phyloP scores from a whole-genome alignment of 2,797 vertebrate species.

The Notolabrus celidotus region DNA sequence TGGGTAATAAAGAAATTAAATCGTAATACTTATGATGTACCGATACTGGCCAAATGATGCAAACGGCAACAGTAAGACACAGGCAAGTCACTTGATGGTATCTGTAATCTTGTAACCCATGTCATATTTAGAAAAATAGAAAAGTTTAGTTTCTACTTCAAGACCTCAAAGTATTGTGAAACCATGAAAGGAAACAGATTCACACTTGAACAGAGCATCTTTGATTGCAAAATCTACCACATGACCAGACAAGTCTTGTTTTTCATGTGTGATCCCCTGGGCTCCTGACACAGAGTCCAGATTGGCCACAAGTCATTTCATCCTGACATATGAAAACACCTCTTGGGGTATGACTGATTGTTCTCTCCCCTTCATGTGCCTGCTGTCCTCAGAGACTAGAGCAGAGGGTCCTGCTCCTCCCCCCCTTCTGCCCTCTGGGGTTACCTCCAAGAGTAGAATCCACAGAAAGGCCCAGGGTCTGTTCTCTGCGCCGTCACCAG shows the following conservation, averaged over 20 bases:
- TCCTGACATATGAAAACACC: constrained; percentile 27
- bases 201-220: background rate
- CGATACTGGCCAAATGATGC: too few relatives aligned
- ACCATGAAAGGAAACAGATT: background rate
- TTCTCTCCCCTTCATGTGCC: constrained; percentile 12
- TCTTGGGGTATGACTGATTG: constrained; percentile 18
- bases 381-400: constrained; percentile 27
- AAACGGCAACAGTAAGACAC: too few relatives aligned
- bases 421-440: background rate
- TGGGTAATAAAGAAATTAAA: too few relatives aligned
- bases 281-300: background rate
- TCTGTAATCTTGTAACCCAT: too few relatives aligned
- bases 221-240: background rate
- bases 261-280: background rate
- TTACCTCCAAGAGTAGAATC: constrained; percentile 25
- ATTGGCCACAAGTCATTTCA: constrained; percentile 5
- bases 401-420: constrained; percentile 9
- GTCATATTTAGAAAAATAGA: too few relatives aligned
- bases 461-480: constrained; percentile 29
- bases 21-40: too few relatives aligned
- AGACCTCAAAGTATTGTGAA: background rate
- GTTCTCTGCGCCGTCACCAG: constrained; percentile 32
- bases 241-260: background rate
- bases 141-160: too few relatives aligned
- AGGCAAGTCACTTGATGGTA: too few relatives aligned